Evolutionary conservation across 2,113 vertebrate genomes (phyloP).

Genomic region (Catharus fuscescens): DNA sequence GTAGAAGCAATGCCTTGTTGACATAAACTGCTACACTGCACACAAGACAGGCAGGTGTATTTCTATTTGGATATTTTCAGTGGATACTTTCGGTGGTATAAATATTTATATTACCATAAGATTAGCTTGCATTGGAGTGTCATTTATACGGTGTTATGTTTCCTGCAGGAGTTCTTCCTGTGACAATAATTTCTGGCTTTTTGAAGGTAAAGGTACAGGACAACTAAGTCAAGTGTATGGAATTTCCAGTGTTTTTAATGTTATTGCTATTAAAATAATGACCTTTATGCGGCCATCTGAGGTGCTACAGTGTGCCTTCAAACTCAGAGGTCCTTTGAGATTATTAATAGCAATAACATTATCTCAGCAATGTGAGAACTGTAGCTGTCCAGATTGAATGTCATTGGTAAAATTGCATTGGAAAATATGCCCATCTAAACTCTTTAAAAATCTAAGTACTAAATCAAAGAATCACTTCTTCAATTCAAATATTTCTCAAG

Average conservation of each 20-base stretch:
- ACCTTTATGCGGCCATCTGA: neutral
- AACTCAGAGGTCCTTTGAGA: neutral
- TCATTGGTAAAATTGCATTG: neutral
- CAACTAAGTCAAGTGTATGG: neutral
- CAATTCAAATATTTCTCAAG: neutral
- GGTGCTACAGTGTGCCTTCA: neutral
- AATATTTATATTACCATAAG: conserved; percentile 33
- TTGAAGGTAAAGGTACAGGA: conserved; percentile 3
- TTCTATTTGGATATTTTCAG: neutral
- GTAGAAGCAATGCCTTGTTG: neutral
- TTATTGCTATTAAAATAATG: conserved; percentile 39
- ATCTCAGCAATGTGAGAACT: neutral
- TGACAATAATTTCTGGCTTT: conserved; percentile 28
- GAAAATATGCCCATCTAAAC: neutral
- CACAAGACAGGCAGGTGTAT: neutral
- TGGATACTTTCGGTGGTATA: neutral
- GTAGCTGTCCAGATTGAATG: neutral
- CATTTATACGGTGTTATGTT: conserved; percentile 16
- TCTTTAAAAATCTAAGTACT: conserved; percentile 36
- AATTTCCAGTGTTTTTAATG: conserved; percentile 28
- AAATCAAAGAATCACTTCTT: conserved; percentile 1
- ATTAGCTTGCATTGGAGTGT: conserved; percentile 27
- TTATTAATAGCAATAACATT: conserved; percentile 29
- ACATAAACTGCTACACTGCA: neutral
- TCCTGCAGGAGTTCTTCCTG: conserved; percentile 41